These are phyloP conservation scores for Blera fallax DNA, from an alignment of 2,888 invertebrate species.

Conservation along the genomic window DNA sequence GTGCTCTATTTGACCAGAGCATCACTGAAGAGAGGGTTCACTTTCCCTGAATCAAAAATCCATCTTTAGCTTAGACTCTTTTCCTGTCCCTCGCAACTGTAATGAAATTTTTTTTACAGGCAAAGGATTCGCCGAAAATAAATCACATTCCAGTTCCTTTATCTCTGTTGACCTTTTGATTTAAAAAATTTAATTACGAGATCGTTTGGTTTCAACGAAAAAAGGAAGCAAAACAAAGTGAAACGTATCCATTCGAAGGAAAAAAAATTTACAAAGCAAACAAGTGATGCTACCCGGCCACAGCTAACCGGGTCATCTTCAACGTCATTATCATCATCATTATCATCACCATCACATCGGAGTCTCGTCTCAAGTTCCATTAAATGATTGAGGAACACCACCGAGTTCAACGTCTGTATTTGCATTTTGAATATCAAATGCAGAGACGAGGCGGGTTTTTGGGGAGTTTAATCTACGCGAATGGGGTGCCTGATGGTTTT, in stretches of 20 bases:
- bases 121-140: conserved; percentile 19
- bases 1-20: neutral
- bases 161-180: conserved; percentile 58
- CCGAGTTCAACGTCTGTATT: conserved; percentile 71
- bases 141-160: conserved; percentile 14
- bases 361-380: conserved; percentile 73
- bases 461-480: conserved; percentile 52
- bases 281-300: conserved; percentile 9
- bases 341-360: conserved; percentile 10
- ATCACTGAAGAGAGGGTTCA: neutral
- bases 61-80: conserved; percentile 18
- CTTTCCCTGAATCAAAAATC: conserved; percentile 42
- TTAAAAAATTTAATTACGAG: conserved; percentile 68
- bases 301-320: conserved; percentile 56
- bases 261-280: conserved; percentile 21
- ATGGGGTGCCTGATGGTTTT: conserved; percentile 55
- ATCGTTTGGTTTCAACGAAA: conserved; percentile 20
- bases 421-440: conserved; percentile 66
- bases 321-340: conserved; percentile 38
- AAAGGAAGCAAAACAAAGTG: conserved; percentile 1
- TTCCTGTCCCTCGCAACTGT: neutral
- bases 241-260: neutral
- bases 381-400: conserved; percentile 77
- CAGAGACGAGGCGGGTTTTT: neutral
- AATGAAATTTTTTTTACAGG: conserved; percentile 19